Conservation (phyloP, 37 sponge, comb jelly and placozoan species). For the Cliona cf. orientalis region DNA sequence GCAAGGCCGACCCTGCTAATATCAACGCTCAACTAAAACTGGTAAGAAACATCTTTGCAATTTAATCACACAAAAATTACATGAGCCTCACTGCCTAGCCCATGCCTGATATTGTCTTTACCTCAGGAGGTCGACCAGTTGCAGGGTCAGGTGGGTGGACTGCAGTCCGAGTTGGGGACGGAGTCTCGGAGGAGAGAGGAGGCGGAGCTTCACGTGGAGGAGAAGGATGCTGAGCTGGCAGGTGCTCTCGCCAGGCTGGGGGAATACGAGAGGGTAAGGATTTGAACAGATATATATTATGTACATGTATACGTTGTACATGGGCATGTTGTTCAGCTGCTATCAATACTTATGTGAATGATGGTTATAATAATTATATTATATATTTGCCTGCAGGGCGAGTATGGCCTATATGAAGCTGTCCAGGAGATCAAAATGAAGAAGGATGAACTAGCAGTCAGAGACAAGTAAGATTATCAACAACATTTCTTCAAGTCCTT, state of each 20-base stretch:
- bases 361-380: not conserved
- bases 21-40: slow-evolving; percentile 9
- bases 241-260: slow-evolving; percentile 19
- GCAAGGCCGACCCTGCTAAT: not conserved
- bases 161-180: slow-evolving; percentile 7
- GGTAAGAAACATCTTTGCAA: not conserved
- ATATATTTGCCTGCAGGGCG: slow-evolving; percentile 24
- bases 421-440: slow-evolving; percentile 73
- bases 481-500: not conserved
- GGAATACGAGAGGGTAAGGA: slow-evolving; percentile 50
- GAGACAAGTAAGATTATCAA: slow-evolving; percentile 60
- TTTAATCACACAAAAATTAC: too few species aligned
- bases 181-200: slow-evolving; percentile 11
- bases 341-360: too few species aligned
- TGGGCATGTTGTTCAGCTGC: too few species aligned
- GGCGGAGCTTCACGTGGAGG: slow-evolving; percentile 34
- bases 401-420: slow-evolving; percentile 73
- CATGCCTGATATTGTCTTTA: not conserved
- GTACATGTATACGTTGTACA: too few species aligned
- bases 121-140: slow-evolving; percentile 8
- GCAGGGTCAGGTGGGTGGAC: slow-evolving; percentile 3
- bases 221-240: slow-evolving; percentile 39
- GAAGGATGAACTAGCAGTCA: slow-evolving; percentile 66
- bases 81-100: not conserved
- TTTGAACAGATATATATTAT: too few species aligned